Base-by-base conservation (phyloP, 2,888 invertebrate species). In the Sarcophaga subvicina region DNA sequence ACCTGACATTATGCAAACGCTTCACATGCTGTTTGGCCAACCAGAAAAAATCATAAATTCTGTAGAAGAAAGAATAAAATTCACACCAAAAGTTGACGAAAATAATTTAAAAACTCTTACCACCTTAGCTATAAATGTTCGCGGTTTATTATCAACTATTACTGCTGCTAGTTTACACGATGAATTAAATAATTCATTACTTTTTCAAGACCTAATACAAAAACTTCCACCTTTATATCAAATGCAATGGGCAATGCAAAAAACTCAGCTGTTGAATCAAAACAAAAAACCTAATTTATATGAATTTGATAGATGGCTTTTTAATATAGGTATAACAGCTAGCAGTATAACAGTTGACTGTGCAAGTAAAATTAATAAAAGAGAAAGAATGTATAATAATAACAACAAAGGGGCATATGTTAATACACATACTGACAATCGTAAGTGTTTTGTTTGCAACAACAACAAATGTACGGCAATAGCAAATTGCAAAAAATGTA, bases 311-410 rank as follows among this genome's bases (percentile, higher is more conserved):
- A n/a, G n/a, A n/a, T n/a, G n/a, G n/a, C n/a, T 79, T 11, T 79
- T 79, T 69, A 79, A 69, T 60, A 70, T 79, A 45, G 78, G 70
- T 54, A 71, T 81, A 27, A 76, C 67, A 66, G 73, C 73, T 64
- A 76, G 66, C 27, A 77, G 77, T 77, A 77, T 77, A 77, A 70
- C 81, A 81, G 81, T 75, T 81, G 70, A 75, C 45, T 69, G 69
- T 14, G 22, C 62, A 14, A 69, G 37, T 17, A 80, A 22, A 66
- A 60, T 2, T 76, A 49, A 59, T 12, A 66, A 20, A 17, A 70
- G 47, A n/a, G 49, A 70, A 47, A 49, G 20, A 14, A 37, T 27
- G 11, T 4, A 69, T 5, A 20, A 45, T 12, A 63, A n/a, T 20
- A 45, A 25, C 25, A 63, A 70, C 17, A 25, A 60, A 59, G 10